These are phyloP conservation scores for Thelaira solivaga DNA, from an alignment of 2,888 invertebrate genomes.

Conservation along the genomic window DNA sequence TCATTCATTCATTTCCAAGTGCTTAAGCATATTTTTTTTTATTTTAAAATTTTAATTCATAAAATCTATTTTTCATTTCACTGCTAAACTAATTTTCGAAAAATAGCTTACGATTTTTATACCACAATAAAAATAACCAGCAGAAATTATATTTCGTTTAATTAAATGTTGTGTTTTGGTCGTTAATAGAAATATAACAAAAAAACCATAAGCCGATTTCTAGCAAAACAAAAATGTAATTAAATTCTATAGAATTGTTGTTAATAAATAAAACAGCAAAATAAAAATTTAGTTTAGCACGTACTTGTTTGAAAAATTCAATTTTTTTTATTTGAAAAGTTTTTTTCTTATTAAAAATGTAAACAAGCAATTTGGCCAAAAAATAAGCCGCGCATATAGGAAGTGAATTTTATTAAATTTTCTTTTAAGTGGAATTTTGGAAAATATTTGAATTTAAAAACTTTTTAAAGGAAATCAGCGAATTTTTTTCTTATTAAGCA, in stretches of 20 bases:
- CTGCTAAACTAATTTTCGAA: neutral
- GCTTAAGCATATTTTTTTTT: constrained; percentile 4
- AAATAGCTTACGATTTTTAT: neutral
- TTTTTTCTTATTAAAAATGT: too few relatives aligned
- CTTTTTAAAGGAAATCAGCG: too few relatives aligned
- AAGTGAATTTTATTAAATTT: too few relatives aligned
- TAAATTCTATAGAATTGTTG: constrained; percentile 10
- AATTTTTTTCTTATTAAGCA: too few relatives aligned
- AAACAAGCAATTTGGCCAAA: too few relatives aligned
- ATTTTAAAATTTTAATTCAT: constrained; percentile 2
- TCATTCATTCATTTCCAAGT: constrained; percentile 21
- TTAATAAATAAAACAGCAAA: constrained; percentile 20
- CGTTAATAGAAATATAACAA: neutral
- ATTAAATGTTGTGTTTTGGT: constrained; percentile 3
- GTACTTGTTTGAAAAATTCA: neutral
- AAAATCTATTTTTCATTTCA: neutral
- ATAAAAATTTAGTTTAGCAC: constrained; percentile 13
- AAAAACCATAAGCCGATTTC: neutral
- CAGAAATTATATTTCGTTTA: constrained; percentile 15
- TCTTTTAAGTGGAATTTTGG: too few relatives aligned
- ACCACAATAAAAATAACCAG: neutral
- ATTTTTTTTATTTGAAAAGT: neutral
- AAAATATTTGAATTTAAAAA: too few relatives aligned
- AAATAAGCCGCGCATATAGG: too few relatives aligned
- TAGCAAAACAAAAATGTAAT: constrained; percentile 10